Evolutionary conservation across 92 coral and sea anemone species (phyloP).

Genomic region (Blastomussa wellsi): DNA sequence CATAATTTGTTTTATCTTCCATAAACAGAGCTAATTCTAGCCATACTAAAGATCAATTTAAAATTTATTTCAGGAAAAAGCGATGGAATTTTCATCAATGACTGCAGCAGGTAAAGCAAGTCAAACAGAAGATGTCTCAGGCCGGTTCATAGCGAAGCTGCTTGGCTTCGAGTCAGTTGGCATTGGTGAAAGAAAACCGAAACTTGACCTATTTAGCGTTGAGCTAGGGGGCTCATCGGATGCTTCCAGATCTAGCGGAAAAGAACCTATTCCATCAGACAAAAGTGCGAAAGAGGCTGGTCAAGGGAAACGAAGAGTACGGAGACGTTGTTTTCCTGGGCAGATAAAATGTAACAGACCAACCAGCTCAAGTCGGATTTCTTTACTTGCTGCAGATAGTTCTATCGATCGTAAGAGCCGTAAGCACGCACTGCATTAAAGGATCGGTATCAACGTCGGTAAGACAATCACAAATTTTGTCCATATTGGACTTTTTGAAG

Average conservation of each 20-base stretch:
- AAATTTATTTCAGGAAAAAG: constrained; percentile 4
- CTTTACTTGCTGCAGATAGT: too few species aligned
- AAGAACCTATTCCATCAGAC: neutral
- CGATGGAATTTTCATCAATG: neutral
- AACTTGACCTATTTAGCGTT: neutral
- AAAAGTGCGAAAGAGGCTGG: neutral
- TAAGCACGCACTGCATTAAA: neutral
- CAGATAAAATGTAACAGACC: neutral
- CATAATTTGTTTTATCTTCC: neutral
- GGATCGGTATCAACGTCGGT: neutral
- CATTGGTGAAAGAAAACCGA: neutral
- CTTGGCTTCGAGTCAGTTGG: neutral
- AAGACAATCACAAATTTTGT: neutral
- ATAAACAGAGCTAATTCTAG: neutral
- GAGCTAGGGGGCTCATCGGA: neutral
- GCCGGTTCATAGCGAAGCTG: neutral
- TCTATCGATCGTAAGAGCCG: too few species aligned
- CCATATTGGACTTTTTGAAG: neutral
- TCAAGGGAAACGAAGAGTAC: constrained; percentile 5
- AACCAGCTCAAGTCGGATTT: neutral
- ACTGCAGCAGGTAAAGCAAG: neutral
- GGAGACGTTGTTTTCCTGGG: constrained; percentile 14
- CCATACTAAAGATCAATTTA: neutral
- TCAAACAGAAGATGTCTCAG: neutral
- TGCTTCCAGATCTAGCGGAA: neutral